Evolutionary conservation across 2,113 vertebrate species (phyloP).

Genomic region (Dicentrarchus labrax): DNA sequence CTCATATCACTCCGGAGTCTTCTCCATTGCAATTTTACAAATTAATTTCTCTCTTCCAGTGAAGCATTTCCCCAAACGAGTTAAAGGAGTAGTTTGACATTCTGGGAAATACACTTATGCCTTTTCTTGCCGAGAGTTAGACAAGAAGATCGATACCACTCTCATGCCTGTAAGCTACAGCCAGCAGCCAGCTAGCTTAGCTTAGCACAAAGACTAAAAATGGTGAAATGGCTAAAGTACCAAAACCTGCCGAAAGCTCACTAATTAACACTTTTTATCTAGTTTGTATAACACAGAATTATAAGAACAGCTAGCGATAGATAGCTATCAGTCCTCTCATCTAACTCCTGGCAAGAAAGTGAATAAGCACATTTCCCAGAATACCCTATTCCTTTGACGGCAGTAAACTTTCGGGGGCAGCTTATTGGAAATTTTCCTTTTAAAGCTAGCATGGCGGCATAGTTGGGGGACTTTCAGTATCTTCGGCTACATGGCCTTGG

Average conservation of each 20-base stretch:
- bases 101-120: background rate
- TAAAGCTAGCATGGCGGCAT: conserved; percentile 45
- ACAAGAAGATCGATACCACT: conserved; percentile 5
- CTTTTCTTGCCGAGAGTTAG: conserved; percentile 12
- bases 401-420: background rate
- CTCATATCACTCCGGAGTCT: conserved; percentile 58
- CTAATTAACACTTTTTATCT: background rate
- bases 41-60: conserved; percentile 44
- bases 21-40: conserved; percentile 50
- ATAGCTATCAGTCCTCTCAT: too few relatives aligned
- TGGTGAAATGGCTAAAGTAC: background rate
- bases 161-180: background rate
- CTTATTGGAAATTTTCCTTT: conserved; percentile 29
- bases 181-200: background rate
- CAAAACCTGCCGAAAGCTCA: background rate
- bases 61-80: background rate
- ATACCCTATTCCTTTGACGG: background rate
- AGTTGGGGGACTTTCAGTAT: conserved; percentile 32
- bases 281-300: background rate
- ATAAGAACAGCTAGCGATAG: background rate
- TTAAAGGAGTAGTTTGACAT: conserved; percentile 12
- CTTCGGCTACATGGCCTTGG: conserved; percentile 33
- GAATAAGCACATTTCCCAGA: background rate
- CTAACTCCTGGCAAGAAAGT: conserved; percentile 4
- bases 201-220: conserved; percentile 7